Base-by-base conservation (phyloP, 1,140 invertebrate species). In the Zelostemma sp. region DNA sequence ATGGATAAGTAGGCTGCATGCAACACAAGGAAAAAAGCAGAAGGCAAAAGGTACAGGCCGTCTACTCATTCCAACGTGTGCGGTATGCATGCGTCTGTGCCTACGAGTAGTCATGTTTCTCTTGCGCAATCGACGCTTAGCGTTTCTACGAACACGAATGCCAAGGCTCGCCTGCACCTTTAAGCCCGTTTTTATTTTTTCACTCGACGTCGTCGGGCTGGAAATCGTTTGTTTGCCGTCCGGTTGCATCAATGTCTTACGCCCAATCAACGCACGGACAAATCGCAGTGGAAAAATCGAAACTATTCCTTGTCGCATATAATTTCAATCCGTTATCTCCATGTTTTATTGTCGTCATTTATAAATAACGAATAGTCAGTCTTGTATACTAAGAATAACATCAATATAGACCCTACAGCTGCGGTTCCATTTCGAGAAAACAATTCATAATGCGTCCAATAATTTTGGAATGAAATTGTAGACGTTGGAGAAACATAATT, bases 1-100 rank as follows among this genome's bases (percentile, higher is more conserved):
- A 21, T 40, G 28, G 35, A 8, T 68, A 68, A 63, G 66, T 68
- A 68, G 66, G 66, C 62, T 68, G 56, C 56, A 38, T 68, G 56
- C 56, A 38, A 49, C 56, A 17, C 14, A 16, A 43, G 40, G 40
- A 25, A 17, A 19, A 43, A 38, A 31, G 28, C 17, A 25, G 38
- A 18, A 40, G 53, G 38, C n/a, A n/a, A 45, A 18, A 40, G 53
- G 38, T 21, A 49, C 41, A n/a, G 25, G 40, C 46, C 46, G 25
- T 16, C 16, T 43, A 31, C 25, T 46, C 12, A 41, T 14, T 38
- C 1, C 3, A 31, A 63, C 59, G 59, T 54, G 50, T 43, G 19
- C 28, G 50, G 58, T 50, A 54, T 51, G 38, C 16, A 18, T 18
- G 45, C 18, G 17, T 47, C 45, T 47, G 17, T 47, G 45, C 35